Conservation (phyloP, 1,140 invertebrate species). For the Hycleus cichorii region DNA sequence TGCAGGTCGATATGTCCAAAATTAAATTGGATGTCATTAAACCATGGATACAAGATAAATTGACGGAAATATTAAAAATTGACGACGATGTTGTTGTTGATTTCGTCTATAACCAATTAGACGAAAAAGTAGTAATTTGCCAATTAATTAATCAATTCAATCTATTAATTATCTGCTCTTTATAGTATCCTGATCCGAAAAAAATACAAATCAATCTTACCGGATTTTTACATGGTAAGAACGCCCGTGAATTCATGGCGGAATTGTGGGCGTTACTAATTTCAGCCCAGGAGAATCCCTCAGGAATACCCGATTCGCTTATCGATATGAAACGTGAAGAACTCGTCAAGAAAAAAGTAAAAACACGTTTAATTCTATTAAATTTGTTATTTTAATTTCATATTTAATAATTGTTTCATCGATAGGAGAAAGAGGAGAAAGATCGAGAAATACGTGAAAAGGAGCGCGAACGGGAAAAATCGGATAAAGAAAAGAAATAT, state of each 20-base stretch:
- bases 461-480: conserved; percentile 29
- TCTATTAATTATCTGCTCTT: conserved; percentile 15
- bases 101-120: conserved; percentile 98
- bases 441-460: conserved; percentile 39
- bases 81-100: conserved; percentile 98
- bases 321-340: conserved; percentile 96
- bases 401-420: too few relatives aligned
- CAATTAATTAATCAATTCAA: not conserved
- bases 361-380: not conserved
- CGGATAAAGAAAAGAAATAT: conserved; percentile 37
- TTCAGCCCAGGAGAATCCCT: conserved; percentile 90
- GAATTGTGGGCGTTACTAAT: conserved; percentile 93
- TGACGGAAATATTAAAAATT: conserved; percentile 90
- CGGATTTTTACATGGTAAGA: conserved; percentile 96
- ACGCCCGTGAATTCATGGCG: conserved; percentile 94
- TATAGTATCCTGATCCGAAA: conserved; percentile 88
- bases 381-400: conserved; percentile 6
- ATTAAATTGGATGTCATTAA: conserved; percentile 97
- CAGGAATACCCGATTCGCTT: conserved; percentile 88
- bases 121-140: conserved; percentile 67
- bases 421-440: conserved; percentile 64
- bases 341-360: conserved; percentile 74
- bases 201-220: conserved; percentile 99
- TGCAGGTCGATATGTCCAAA: conserved; percentile 95
- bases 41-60: conserved; percentile 96